Base-by-base conservation (phyloP, 53 echinoderm and acorn worm species). In the Glandiceps talaboti region DNA sequence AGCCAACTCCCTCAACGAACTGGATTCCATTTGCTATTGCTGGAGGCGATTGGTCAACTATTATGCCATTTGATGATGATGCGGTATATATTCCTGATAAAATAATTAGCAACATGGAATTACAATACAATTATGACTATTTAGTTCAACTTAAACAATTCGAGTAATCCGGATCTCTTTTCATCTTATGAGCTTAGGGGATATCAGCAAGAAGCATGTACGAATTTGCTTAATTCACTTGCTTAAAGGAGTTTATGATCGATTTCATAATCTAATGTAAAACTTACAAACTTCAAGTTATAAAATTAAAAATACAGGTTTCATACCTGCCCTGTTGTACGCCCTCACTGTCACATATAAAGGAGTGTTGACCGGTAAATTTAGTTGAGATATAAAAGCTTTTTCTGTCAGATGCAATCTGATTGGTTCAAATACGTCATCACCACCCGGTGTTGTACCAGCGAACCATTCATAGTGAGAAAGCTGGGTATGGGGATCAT, bases 401-500 rank as follows among this genome's bases (percentile, higher is more conserved):
- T 30, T 33, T 31, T 88, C 82, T 27, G 76, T 33, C 31, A 80
- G 85, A 29, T 84, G 81, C 26, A 74, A 33, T 31, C 74, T 32
- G 31, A 26, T 77, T 27, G 78, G 31, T 73, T 32, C 29, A 25
- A 88, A n/a, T 32, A 88, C 80, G 84, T 88, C 82, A 30, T n/a
- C 75, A 25, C 33, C 77, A 25, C 78, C 79, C 30, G 84, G 88
- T 77, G 81, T 33, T 26, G 88, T 88, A 30, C 88, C 88, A 1
- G 85, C 88, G n/a, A 74, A 74, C 88, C 88, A 88, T 77, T 88
- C 84, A 73, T 84, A 88, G 79, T 84, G 77, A 0, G 81, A 78
- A 25, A 88, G 74, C 25, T 77, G 28, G 25, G 88, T 84, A 33
- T 88, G 84, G 29, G 85, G 84, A 33, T 88, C 88, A 74, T 88